A percentile compares a stretch with the other conserved stretches of the same genome.
These are phyloP conservation scores for Lepidocyrtinus sp. DNA, from an alignment of 2,888 invertebrate genomes.

Conservation along the genomic window DNA sequence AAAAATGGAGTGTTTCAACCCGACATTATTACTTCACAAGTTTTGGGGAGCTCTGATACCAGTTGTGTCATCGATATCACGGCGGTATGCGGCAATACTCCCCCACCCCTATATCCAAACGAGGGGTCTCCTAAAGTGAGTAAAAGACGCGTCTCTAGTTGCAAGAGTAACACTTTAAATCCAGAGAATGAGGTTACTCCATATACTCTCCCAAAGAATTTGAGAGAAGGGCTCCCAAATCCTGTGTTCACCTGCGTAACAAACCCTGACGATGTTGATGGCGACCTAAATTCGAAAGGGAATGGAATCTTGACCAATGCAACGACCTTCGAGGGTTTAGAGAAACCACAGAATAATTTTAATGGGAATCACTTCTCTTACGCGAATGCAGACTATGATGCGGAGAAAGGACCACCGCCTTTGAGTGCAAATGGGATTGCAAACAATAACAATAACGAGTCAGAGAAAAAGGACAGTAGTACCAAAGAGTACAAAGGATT, in stretches of 20 bases:
- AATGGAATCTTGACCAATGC: background rate
- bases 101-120: slow-evolving; percentile 33
- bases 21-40: background rate
- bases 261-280: slow-evolving; percentile 28
- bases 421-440: background rate
- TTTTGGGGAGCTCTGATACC: background rate
- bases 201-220: slow-evolving; percentile 32
- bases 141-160: background rate
- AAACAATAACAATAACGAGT: background rate
- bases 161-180: background rate
- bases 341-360: background rate
- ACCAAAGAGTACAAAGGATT: slow-evolving; percentile 54
- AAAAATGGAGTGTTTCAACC: background rate
- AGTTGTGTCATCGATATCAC: background rate
- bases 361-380: background rate
- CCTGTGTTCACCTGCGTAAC: slow-evolving; percentile 23
- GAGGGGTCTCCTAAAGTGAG: background rate
- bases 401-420: slow-evolving; percentile 38
- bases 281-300: background rate
- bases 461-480: slow-evolving; percentile 24
- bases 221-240: slow-evolving; percentile 37
- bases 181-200: background rate
- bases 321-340: background rate
- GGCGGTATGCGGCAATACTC: background rate
- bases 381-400: slow-evolving; percentile 7